Conservation (phyloP, 2,888 invertebrate genomes). For the Cremastinae sp. region DNA sequence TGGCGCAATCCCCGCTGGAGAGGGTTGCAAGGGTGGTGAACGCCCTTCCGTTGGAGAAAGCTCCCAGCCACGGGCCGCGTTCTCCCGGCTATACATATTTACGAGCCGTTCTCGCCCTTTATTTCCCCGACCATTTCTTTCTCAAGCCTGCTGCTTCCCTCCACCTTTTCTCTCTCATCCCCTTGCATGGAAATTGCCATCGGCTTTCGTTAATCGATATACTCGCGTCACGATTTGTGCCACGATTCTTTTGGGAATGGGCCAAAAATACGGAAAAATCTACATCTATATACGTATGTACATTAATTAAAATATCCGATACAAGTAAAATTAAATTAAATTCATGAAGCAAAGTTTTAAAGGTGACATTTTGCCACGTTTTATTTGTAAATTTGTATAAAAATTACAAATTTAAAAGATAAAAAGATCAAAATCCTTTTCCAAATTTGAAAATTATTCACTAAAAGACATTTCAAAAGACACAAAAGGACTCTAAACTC, state of each 20-base stretch:
- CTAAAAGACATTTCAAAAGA: too few species aligned
- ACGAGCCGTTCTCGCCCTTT: constrained; percentile 41
- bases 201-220: constrained; percentile 68
- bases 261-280: too few species aligned
- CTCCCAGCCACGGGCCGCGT: constrained; percentile 46
- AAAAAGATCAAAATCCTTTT: too few species aligned
- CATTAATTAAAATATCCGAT: too few species aligned
- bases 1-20: constrained; percentile 42
- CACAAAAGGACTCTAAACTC: too few species aligned
- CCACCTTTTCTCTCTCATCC: constrained; percentile 46
- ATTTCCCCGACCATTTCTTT: constrained; percentile 12
- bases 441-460: too few species aligned
- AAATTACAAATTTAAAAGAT: too few species aligned
- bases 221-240: constrained; percentile 23
- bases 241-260: constrained; percentile 2
- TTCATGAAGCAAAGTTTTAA: too few species aligned
- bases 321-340: too few species aligned
- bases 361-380: too few species aligned
- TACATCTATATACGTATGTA: too few species aligned
- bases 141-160: constrained; percentile 31
- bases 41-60: constrained; percentile 58
- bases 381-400: too few species aligned
- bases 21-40: constrained; percentile 58
- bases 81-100: constrained; percentile 47
- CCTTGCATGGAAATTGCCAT: constrained; percentile 67